phyloP scores from a whole-genome alignment of 2,888 invertebrate genomes.

The Xestia sexstrigata region DNA sequence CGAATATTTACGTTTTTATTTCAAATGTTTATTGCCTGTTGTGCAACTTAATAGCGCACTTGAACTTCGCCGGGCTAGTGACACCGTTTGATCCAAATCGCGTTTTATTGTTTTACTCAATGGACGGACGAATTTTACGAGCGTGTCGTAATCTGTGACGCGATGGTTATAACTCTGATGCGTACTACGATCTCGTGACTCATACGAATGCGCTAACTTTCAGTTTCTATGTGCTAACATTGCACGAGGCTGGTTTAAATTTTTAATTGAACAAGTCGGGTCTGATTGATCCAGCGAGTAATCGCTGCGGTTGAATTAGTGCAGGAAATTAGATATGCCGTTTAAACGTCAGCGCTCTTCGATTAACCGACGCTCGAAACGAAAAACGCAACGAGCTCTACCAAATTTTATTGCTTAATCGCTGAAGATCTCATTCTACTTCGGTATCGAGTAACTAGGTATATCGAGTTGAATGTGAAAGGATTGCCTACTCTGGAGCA shows the following conservation, averaged over 20 bases:
- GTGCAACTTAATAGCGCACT: constrained; percentile 89
- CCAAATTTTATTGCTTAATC: constrained; percentile 64
- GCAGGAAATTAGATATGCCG: constrained; percentile 59
- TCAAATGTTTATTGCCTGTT: constrained; percentile 87
- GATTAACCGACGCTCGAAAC: constrained; percentile 54
- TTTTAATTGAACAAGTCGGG: constrained; percentile 56
- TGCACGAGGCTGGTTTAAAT: constrained; percentile 55
- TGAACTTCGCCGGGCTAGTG: constrained; percentile 88
- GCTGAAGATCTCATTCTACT: constrained; percentile 42
- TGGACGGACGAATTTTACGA: constrained; percentile 89
- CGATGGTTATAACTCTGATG: constrained; percentile 79
- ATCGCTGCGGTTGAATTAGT: constrained; percentile 54
- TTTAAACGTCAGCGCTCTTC: constrained; percentile 62
- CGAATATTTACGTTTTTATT: constrained; percentile 87
- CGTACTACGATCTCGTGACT: constrained; percentile 81
- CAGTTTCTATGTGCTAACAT: constrained; percentile 76
- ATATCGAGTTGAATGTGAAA: constrained; percentile 35
- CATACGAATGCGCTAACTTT: constrained; percentile 83
- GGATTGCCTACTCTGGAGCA: constrained; percentile 28
- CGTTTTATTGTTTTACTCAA: constrained; percentile 89
- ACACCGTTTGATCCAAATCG: constrained; percentile 89
- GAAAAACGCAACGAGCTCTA: constrained; percentile 55
- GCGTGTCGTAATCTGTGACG: constrained; percentile 87
- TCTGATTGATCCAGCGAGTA: constrained; percentile 50
- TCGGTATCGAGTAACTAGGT: constrained; percentile 31